These are phyloP conservation scores for Gymnothorax reevesii DNA, from an alignment of 2,797 vertebrate species.

Conservation along the genomic window DNA sequence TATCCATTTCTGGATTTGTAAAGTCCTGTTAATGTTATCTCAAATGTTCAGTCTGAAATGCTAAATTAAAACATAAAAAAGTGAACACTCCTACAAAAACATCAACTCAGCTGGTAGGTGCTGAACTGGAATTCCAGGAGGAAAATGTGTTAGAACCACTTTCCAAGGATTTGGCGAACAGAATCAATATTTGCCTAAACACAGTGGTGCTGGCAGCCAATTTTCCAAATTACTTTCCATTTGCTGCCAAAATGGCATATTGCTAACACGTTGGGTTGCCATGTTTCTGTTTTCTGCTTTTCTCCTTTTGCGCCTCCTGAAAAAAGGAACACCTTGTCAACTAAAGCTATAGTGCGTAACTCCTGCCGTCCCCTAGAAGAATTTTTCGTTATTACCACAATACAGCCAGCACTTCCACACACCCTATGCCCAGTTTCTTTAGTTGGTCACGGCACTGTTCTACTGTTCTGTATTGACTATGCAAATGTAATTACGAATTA, in stretches of 20 bases:
- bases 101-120: conserved; percentile 5
- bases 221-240: neutral
- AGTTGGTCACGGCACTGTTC: too few relatives aligned
- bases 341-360: too few relatives aligned
- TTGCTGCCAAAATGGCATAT: neutral
- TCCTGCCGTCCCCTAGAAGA: too few relatives aligned
- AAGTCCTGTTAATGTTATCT: neutral
- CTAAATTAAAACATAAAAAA: too few relatives aligned
- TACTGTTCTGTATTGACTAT: too few relatives aligned
- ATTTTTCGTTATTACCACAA: too few relatives aligned
- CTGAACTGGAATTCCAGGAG: conserved; percentile 19
- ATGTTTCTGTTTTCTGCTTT: neutral
- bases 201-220: neutral
- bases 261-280: neutral
- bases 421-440: too few relatives aligned
- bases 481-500: too few relatives aligned
- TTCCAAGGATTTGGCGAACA: conserved; percentile 1
- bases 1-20: neutral
- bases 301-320: neutral
- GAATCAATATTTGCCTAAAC: conserved; percentile 24
- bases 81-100: neutral
- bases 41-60: neutral
- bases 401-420: too few relatives aligned
- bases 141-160: conserved; percentile 20
- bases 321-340: neutral